Conservation (phyloP, 2,113 vertebrate species). For the Phodopus roborovskii region DNA sequence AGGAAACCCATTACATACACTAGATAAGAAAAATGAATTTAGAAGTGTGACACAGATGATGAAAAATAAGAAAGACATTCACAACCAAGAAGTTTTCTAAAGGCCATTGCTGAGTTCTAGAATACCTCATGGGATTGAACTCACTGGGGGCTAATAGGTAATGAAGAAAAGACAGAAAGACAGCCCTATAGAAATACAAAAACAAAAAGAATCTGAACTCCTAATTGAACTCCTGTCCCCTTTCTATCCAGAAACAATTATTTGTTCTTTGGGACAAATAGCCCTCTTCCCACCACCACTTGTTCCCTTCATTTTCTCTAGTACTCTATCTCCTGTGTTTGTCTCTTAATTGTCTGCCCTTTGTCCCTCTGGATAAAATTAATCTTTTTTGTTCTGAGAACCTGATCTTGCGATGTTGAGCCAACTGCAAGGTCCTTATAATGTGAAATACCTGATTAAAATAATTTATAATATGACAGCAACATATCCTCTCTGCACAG, state of each 20-base stretch:
- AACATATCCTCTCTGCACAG: not conserved
- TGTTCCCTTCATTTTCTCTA: too few relatives aligned
- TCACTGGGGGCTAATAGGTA: not conserved
- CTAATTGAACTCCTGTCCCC: too few relatives aligned
- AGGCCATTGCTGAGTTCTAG: not conserved
- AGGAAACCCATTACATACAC: not conserved
- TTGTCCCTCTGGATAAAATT: too few relatives aligned
- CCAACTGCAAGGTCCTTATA: too few relatives aligned
- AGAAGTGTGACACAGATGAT: not conserved
- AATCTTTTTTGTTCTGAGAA: too few relatives aligned
- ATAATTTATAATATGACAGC: not conserved
- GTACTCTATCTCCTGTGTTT: too few relatives aligned
- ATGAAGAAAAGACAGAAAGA: not conserved
- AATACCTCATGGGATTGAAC: too few relatives aligned
- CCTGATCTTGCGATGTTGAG: too few relatives aligned
- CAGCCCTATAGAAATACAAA: not conserved
- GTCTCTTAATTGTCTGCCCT: too few relatives aligned
- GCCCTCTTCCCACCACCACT: too few relatives aligned
- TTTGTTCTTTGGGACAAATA: too few relatives aligned
- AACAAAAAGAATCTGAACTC: not conserved
- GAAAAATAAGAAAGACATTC: not conserved
- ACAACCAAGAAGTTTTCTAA: not conserved
- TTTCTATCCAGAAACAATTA: too few relatives aligned
- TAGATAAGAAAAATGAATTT: not conserved
- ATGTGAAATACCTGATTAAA: not conserved